Evolutionary conservation across 2,797 vertebrate species (phyloP).

Genomic region (Numenius phaeopus): DNA sequence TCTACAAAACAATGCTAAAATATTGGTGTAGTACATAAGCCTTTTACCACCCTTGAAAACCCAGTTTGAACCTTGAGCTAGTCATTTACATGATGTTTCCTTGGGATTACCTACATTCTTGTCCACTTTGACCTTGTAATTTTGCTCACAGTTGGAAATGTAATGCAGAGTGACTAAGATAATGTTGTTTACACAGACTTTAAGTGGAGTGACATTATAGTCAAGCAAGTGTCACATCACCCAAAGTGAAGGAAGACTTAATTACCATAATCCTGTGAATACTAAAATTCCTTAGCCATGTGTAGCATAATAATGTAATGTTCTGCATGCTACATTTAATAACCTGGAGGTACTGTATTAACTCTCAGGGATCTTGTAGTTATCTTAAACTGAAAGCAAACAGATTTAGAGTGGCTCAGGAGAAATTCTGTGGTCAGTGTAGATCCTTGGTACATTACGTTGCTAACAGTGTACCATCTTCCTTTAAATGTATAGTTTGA

Average conservation of each 20-base stretch:
- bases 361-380: not conserved
- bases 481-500: not conserved
- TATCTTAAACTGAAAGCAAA: constrained; percentile 24
- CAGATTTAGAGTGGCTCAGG: not conserved
- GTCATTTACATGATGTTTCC: constrained; percentile 79
- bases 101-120: constrained; percentile 81
- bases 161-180: constrained; percentile 85
- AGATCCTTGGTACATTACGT: not conserved
- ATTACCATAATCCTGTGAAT: constrained; percentile 86
- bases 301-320: constrained; percentile 83
- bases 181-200: constrained; percentile 90
- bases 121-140: constrained; percentile 86
- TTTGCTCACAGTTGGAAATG: constrained; percentile 82
- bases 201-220: constrained; percentile 90
- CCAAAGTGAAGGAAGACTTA: constrained; percentile 85
- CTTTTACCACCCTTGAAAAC: constrained; percentile 74
- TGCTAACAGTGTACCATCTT: not conserved
- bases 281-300: constrained; percentile 82
- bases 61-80: constrained; percentile 64
- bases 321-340: constrained; percentile 76
- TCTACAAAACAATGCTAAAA: constrained; percentile 13
- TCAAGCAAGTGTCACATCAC: constrained; percentile 86
- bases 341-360: constrained; percentile 63
- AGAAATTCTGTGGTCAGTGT: not conserved
- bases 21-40: constrained; percentile 48